Conservation (phyloP, 2,888 invertebrate species). For the Lottia scabra region DNA sequence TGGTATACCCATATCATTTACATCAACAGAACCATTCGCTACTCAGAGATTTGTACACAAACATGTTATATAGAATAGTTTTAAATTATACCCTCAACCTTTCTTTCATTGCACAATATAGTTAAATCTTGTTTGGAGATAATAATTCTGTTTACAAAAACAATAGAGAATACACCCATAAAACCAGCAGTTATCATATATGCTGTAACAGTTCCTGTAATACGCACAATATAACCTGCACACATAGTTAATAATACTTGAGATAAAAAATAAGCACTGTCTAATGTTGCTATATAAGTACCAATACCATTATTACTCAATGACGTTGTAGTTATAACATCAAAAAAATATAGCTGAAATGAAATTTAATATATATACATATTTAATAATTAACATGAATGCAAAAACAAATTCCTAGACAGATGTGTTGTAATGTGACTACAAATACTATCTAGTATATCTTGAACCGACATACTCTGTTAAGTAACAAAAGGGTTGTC, state of each 20-base stretch:
- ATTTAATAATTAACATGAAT: too few species aligned
- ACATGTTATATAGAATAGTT: too few species aligned
- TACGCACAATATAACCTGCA: conserved; percentile 70
- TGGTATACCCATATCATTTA: too few species aligned
- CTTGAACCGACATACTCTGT: too few species aligned
- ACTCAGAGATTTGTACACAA: too few species aligned
- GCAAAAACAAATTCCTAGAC: too few species aligned
- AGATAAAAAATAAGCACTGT: conserved; percentile 71
- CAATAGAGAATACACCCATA: conserved; percentile 65
- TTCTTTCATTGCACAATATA: neutral
- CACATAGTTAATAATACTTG: conserved; percentile 70
- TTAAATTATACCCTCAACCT: too few species aligned
- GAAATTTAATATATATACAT: neutral
- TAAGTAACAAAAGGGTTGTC: too few species aligned
- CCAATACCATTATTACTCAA: conserved; percentile 82
- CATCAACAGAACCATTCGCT: too few species aligned
- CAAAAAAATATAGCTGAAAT: conserved; percentile 66
- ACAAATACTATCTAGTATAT: too few species aligned
- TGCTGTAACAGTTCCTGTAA: conserved; percentile 67
- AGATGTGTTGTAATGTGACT: too few species aligned
- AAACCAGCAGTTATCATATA: conserved; percentile 70
- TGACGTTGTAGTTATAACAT: conserved; percentile 36
- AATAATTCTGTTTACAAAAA: conserved; percentile 53
- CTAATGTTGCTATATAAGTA: conserved; percentile 84
- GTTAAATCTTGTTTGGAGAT: conserved; percentile 41